Evolutionary conservation across 1,140 invertebrate species (phyloP).

Genomic region (Bombus breviceps): DNA sequence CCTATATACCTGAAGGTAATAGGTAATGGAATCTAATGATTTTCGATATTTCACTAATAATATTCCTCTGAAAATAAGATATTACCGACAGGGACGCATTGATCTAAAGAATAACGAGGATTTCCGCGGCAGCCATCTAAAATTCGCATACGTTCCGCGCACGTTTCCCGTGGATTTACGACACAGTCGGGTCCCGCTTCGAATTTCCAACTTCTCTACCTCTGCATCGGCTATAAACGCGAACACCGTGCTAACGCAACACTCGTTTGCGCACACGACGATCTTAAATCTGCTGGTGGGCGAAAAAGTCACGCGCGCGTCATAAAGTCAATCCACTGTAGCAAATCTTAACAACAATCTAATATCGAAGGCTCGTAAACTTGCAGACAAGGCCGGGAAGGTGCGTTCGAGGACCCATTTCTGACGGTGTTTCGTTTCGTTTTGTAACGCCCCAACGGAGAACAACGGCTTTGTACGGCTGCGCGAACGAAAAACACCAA

Average conservation of each 20-base stretch:
- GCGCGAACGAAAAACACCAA: not conserved
- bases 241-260: not conserved
- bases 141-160: not conserved
- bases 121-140: not conserved
- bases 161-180: constrained; percentile 15
- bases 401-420: not conserved
- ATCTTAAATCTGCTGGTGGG: not conserved
- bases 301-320: constrained; percentile 25
- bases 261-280: not conserved
- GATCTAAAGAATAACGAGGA: not conserved
- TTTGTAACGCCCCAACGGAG: no score
- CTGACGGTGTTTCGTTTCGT: not conserved
- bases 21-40: not conserved
- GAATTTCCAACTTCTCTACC: constrained; percentile 2
- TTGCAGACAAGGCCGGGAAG: not conserved
- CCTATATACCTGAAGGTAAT: not conserved
- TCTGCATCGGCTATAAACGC: not conserved
- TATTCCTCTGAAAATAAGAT: no score
- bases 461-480: not conserved
- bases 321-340: constrained; percentile 4
- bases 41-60: not conserved
- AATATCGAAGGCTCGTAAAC: not conserved
- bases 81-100: not conserved
- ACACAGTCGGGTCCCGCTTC: not conserved
- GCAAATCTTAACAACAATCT: constrained; percentile 27